Evolutionary conservation across 2,888 invertebrate genomes (phyloP).

Genomic region (Catocala fraxini): DNA sequence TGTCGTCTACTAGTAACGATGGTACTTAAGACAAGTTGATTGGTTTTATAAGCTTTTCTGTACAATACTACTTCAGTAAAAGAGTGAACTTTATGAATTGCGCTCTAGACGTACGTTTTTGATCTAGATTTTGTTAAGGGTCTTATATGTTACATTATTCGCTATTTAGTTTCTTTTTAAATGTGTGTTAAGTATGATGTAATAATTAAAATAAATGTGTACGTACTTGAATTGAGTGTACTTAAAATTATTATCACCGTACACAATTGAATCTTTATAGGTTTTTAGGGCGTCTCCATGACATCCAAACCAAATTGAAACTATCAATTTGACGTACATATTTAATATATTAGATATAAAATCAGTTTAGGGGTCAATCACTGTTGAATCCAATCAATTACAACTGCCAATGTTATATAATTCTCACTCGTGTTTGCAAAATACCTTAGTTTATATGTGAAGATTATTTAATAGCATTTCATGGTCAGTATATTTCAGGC

Average conservation of each 20-base stretch:
- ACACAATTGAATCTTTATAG: background rate
- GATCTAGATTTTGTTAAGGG: too few species aligned
- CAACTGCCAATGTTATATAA: conserved; percentile 39
- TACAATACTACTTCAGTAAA: too few species aligned
- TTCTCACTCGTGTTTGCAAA: conserved; percentile 32
- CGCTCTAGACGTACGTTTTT: too few species aligned
- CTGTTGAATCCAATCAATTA: conserved; percentile 18
- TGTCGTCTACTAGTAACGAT: too few species aligned
- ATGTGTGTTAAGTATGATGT: conserved; percentile 9
- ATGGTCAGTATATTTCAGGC: conserved; percentile 37
- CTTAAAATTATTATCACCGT: background rate
- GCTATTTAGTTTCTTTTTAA: conserved; percentile 3
- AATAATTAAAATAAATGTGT: background rate
- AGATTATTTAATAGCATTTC: conserved; percentile 47
- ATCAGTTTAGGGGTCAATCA: conserved; percentile 16
- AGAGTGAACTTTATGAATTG: too few species aligned
- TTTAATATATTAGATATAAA: background rate
- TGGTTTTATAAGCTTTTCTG: too few species aligned
- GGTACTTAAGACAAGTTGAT: too few species aligned
- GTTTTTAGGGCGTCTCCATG: background rate
- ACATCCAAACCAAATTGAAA: conserved; percentile 12
- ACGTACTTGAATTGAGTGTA: conserved; percentile 10
- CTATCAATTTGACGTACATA: background rate
- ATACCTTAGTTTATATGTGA: conserved; percentile 20
- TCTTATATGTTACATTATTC: too few species aligned